These are phyloP conservation scores for Agonopterix heracliana DNA, from an alignment of 2,888 invertebrate genomes.

Conservation along the genomic window DNA sequence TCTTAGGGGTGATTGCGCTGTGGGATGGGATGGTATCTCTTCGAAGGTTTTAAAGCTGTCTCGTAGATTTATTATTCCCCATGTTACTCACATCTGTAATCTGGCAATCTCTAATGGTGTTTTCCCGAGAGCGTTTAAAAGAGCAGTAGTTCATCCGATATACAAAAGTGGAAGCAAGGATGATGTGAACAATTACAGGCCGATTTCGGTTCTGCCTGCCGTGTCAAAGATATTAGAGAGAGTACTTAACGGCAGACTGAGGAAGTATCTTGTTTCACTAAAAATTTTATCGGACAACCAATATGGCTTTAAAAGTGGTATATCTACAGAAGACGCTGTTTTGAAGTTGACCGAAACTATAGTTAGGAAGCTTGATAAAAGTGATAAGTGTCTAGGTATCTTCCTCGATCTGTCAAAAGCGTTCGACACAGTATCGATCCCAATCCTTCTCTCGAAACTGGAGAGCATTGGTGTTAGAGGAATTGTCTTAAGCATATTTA, in stretches of 20 bases:
- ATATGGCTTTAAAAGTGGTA: neutral
- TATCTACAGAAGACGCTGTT: neutral
- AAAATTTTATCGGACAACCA: neutral
- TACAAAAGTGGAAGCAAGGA: conserved; percentile 12
- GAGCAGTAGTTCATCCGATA: conserved; percentile 13
- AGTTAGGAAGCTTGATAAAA: neutral
- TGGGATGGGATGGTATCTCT: conserved; percentile 9
- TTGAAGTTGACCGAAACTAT: neutral
- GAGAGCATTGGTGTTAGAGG: neutral
- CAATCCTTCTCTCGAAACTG: neutral
- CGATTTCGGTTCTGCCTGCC: conserved; percentile 13
- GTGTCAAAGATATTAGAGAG: conserved; percentile 16
- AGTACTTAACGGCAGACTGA: conserved; percentile 2
- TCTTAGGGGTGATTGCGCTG: conserved; percentile 6
- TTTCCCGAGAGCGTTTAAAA: conserved; percentile 15
- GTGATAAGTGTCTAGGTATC: neutral
- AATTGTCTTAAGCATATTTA: neutral
- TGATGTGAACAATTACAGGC: conserved; percentile 15
- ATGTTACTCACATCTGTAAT: conserved; percentile 9
- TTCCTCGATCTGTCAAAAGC: neutral
- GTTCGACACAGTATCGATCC: too few species aligned
- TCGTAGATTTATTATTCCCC: neutral
- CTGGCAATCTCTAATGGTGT: conserved; percentile 6
- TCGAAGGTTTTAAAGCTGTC: conserved; percentile 5
- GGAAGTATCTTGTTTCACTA: neutral